phyloP scores from a whole-genome alignment of 2,113 vertebrate genomes.

The Phylloscopus trochilus region DNA sequence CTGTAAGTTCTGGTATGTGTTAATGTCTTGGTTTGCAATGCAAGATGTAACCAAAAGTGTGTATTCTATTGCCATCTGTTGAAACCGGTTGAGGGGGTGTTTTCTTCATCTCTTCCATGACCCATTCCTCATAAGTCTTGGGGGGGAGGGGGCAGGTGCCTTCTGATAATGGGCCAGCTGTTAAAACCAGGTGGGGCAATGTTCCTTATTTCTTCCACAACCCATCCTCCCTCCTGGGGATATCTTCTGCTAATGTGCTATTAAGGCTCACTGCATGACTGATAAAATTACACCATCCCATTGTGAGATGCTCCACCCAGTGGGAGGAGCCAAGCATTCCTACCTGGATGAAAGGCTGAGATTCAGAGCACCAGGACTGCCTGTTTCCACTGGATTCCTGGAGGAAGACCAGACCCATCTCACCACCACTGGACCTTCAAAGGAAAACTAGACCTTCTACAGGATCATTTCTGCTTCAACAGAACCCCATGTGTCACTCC shows the following conservation, averaged over 20 bases:
- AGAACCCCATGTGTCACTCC: neutral
- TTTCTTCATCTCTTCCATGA: neutral
- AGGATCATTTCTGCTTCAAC: neutral
- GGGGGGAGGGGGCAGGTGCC: no score
- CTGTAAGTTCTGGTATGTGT: neutral
- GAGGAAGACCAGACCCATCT: neutral
- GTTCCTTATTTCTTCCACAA: neutral
- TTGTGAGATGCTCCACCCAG: neutral
- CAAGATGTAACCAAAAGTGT: neutral
- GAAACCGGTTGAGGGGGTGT: neutral
- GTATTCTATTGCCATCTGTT: neutral
- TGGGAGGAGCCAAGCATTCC: neutral
- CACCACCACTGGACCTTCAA: neutral
- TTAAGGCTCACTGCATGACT: neutral
- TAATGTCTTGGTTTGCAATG: neutral
- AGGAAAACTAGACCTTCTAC: neutral
- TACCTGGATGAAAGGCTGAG: neutral
- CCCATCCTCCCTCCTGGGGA: neutral
- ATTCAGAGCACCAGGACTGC: neutral
- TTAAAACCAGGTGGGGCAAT: no score
- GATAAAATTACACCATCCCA: neutral
- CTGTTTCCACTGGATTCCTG: neutral
- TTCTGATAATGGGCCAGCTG: no score
- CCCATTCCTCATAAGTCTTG: neutral
- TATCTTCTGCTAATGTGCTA: neutral